Conservation (phyloP, 2,113 vertebrate genomes). For the Chionis minor region DNA sequence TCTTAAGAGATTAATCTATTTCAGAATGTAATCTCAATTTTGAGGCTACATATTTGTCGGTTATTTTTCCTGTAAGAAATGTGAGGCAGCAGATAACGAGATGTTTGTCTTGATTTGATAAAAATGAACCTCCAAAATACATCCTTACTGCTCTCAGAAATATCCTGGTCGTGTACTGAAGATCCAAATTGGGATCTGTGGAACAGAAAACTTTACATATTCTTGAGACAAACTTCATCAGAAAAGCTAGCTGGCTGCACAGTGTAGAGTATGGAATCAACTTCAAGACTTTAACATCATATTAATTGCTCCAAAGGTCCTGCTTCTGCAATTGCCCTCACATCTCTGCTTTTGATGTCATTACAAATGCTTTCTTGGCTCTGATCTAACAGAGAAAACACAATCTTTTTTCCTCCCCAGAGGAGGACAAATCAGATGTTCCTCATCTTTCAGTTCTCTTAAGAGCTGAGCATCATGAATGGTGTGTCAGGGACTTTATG, state of each 20-base stretch:
- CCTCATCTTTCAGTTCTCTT: conserved; percentile 13
- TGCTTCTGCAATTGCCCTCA: conserved; percentile 14
- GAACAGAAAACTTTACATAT: not conserved
- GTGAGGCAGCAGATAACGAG: conserved; percentile 5
- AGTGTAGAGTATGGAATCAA: not conserved
- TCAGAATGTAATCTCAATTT: not conserved
- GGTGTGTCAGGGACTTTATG: not conserved
- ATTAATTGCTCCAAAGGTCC: not conserved
- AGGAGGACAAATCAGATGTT: not conserved
- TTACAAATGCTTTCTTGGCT: conserved; percentile 6
- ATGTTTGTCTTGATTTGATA: not conserved
- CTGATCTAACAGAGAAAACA: conserved; percentile 4
- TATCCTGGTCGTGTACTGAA: not conserved
- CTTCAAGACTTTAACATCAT: not conserved
- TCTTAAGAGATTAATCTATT: conserved; percentile 37
- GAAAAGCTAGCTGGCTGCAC: not conserved
- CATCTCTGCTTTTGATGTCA: conserved; percentile 32
- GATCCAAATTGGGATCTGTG: not conserved
- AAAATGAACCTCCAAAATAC: not conserved
- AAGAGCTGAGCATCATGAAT: conserved; percentile 22
- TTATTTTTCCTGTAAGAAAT: conserved; percentile 30
- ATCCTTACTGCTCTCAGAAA: not conserved
- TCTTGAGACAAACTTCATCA: not conserved
- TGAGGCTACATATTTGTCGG: not conserved
- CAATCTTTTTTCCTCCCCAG: not conserved